Evolutionary conservation across 2,888 invertebrate genomes (phyloP).

Genomic region (Pseudeuparius sepicola): DNA sequence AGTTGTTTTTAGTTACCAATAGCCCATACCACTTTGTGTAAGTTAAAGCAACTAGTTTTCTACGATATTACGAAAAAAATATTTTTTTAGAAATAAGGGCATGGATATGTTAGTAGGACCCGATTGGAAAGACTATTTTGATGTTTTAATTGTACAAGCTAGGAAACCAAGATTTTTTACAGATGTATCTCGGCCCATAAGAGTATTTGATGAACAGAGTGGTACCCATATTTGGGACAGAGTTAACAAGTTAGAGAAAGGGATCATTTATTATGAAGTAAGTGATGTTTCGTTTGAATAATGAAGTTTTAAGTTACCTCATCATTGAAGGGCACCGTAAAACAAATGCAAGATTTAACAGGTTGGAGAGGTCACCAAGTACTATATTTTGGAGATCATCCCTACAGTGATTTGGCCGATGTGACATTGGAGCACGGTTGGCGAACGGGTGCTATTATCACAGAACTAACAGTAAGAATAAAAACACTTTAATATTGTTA

Average conservation of each 20-base stretch:
- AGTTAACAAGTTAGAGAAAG: constrained; percentile 76
- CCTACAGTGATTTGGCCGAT: constrained; percentile 93
- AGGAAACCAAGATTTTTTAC: constrained; percentile 95
- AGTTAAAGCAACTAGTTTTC: constrained; percentile 23
- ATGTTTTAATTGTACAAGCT: constrained; percentile 90
- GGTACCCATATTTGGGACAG: constrained; percentile 86
- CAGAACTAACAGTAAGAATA: constrained; percentile 70
- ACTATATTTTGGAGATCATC: constrained; percentile 96
- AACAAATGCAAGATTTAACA: constrained; percentile 82
- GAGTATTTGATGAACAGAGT: constrained; percentile 73
- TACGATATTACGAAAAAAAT: neutral
- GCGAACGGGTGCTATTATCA: constrained; percentile 96
- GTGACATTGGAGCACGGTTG: constrained; percentile 93
- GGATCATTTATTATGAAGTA: constrained; percentile 84
- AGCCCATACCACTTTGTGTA: constrained; percentile 85
- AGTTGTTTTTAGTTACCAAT: constrained; percentile 91
- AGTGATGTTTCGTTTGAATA: constrained; percentile 12
- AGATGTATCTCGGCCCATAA: constrained; percentile 80
- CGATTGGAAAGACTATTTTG: constrained; percentile 86
- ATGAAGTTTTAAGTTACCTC: too few species aligned
- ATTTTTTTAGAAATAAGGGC: constrained; percentile 66
- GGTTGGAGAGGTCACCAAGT: constrained; percentile 90
- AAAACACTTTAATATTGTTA: constrained; percentile 2
- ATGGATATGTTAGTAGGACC: constrained; percentile 82
- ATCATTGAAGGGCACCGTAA: constrained; percentile 92